Evolutionary conservation across 2,888 invertebrate genomes (phyloP), one percentile per base, ranked within the genome.

Genomic region (Encarsia formosa): DNA sequence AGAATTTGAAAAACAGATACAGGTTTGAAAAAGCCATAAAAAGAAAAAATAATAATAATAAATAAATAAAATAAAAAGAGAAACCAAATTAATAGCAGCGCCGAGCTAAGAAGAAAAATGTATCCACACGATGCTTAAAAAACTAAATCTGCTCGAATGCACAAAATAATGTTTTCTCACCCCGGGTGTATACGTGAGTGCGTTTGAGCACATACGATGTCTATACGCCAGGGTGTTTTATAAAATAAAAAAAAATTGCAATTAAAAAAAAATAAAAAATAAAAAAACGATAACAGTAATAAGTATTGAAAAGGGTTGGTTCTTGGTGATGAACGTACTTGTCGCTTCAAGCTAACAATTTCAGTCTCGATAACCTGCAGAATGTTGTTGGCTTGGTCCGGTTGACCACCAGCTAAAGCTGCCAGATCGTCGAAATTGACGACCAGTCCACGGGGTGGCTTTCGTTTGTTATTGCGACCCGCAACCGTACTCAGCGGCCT

Each of bases 361-460:
- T 95, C 95, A 72, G 91, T 84, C 77, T 95, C 95, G 82, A 94
- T 88, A 68, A 89, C 86, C 78, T 87, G 88, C 69, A 97, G 85
- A 78, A 94, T 86, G 70, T 77, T 70, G 66, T 78, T 79, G 65
- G 80, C 79, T 68, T 81, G 81, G 70, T 80, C 80, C 53, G 86
- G 84, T 65, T 85, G 86, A 59, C 86, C 85, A 59, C 86, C 85
- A 57, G 94, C 94, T 81, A 97, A 85, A 65, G 90, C 86, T 64
- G 91, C 87, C 75, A 97, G 83, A 81, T 96, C 96, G 77, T 96
- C 96, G 78, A 94, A 91, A 82, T 93, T 94, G 79, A 97, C 90
- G 81, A 92, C 91, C 88, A 97, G 94, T 77, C 96, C 96, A 68
- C 90, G 87, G 57, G 96, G 96, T 67, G 96, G 90, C 75, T 91